Percentiles rank a stretch among this genome's conserved stretches.
Evolutionary conservation across 2,888 invertebrate species (phyloP).

Genomic region (Agrenia bidenticulata): DNA sequence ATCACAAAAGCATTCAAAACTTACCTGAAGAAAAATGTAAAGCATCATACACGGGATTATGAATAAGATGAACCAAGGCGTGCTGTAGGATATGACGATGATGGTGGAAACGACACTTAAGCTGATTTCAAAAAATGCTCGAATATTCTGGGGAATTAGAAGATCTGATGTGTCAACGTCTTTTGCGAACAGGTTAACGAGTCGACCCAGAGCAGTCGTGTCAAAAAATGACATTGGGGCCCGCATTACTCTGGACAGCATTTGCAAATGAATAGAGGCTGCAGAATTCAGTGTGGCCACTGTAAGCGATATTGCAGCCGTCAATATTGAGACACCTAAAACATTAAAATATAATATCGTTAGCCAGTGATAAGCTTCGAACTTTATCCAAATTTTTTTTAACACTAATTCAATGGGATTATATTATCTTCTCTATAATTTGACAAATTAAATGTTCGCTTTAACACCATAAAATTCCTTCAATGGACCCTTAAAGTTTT

Average conservation of each 20-base stretch:
- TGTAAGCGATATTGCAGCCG: slow-evolving; percentile 59
- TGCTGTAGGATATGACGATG: slow-evolving; percentile 64
- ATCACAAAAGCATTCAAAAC: background rate
- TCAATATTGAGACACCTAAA: slow-evolving; percentile 30
- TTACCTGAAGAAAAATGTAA: slow-evolving; percentile 75
- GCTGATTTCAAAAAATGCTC: slow-evolving; percentile 46
- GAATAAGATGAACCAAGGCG: slow-evolving; percentile 76
- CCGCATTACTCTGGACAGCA: slow-evolving; percentile 67
- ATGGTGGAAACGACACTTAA: slow-evolving; percentile 66
- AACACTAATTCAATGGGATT: too few species aligned
- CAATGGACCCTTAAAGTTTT: too few species aligned
- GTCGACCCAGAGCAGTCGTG: slow-evolving; percentile 75
- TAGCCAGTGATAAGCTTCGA: too few species aligned
- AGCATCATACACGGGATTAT: slow-evolving; percentile 77
- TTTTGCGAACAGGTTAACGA: slow-evolving; percentile 65
- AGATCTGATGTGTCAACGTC: slow-evolving; percentile 43
- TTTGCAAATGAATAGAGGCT: slow-evolving; percentile 65
- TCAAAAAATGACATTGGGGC: slow-evolving; percentile 75
- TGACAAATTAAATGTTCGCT: too few species aligned
- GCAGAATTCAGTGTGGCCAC: slow-evolving; percentile 63
- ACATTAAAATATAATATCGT: too few species aligned
- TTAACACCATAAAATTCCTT: too few species aligned
- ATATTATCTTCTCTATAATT: too few species aligned
- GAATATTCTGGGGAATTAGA: slow-evolving; percentile 42
- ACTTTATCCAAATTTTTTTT: too few species aligned